phyloP scores from a whole-genome alignment of 2,113 vertebrate species.

The Lipophrys pholis region DNA sequence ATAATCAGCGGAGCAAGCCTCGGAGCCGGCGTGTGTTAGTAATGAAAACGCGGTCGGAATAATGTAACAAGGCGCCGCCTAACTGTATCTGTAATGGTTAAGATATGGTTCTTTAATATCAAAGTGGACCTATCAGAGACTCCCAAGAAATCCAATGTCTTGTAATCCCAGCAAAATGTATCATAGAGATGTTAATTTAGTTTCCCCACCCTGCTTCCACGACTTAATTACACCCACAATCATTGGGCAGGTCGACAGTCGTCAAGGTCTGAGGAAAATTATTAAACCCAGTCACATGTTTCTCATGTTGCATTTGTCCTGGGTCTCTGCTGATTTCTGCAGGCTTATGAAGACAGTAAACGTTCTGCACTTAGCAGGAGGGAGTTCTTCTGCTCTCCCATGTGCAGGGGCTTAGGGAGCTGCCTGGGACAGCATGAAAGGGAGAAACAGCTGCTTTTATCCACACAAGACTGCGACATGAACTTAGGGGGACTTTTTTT shows the following conservation, averaged over 20 bases:
- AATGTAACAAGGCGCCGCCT: background rate
- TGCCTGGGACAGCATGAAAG: conserved; percentile 64
- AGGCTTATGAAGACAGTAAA: conserved; percentile 51
- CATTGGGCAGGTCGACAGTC: background rate
- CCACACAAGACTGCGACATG: conserved; percentile 53
- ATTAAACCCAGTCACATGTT: background rate
- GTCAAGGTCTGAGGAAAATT: background rate
- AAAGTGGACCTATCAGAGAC: background rate
- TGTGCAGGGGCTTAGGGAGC: conserved; percentile 62
- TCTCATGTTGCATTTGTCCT: conserved; percentile 31
- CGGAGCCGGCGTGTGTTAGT: background rate
- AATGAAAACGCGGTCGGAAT: conserved; percentile 12
- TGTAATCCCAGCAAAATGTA: background rate
- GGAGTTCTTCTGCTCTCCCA: conserved; percentile 48
- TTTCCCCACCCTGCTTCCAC: too few relatives aligned
- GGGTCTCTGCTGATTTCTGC: conserved; percentile 27
- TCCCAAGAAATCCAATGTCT: background rate
- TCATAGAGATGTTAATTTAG: background rate
- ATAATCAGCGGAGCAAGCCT: conserved; percentile 28
- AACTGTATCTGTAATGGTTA: conserved; percentile 10
- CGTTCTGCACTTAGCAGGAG: conserved; percentile 39
- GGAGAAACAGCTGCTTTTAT: conserved; percentile 71
- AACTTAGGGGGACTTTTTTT: conserved; percentile 51
- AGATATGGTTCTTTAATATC: conserved; percentile 3
- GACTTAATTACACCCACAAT: background rate